Percentiles rank a stretch among this genome's conserved stretches.
Conservation (phyloP, 2,113 vertebrate genomes). For the Syngnathus scovelli region DNA sequence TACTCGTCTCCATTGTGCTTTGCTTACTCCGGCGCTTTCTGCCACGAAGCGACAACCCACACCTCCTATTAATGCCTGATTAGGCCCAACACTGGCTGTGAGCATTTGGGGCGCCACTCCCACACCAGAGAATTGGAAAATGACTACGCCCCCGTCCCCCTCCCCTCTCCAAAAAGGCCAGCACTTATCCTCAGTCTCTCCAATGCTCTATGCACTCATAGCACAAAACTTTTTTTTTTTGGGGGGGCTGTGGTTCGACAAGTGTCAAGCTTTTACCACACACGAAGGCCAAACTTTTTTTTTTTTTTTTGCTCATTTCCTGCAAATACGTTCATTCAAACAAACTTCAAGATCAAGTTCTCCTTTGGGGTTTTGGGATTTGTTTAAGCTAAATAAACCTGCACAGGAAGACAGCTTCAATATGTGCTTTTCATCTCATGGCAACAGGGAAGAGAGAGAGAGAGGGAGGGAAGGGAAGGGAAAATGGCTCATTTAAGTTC, state of each 20-base stretch:
- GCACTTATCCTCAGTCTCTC: conserved; percentile 46
- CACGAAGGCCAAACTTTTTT: not conserved
- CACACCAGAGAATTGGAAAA: conserved; percentile 17
- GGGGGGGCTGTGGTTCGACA: not conserved
- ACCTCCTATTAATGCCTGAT: conserved; percentile 76
- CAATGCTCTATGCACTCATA: conserved; percentile 53
- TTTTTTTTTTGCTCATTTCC: not conserved
- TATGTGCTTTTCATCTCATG: not conserved
- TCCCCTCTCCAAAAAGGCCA: not conserved
- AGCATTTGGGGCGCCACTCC: conserved; percentile 55
- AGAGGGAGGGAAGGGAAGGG: too few species aligned
- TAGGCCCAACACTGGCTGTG: conserved; percentile 59
- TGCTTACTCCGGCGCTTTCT: conserved; percentile 62
- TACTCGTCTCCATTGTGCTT: conserved; percentile 67
- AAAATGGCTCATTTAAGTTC: not conserved
- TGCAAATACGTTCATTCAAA: not conserved
- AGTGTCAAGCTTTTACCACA: not conserved
- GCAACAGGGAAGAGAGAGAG: not conserved
- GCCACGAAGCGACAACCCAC: conserved; percentile 67
- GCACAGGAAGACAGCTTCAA: not conserved
- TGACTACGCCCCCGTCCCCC: conserved; percentile 21
- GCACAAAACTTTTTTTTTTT: conserved; percentile 5
- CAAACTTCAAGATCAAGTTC: not conserved
- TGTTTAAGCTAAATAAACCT: not conserved
- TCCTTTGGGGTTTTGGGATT: not conserved